Base-by-base conservation (phyloP, 1,140 invertebrate genomes). In the Macrocentrus cingulum region DNA sequence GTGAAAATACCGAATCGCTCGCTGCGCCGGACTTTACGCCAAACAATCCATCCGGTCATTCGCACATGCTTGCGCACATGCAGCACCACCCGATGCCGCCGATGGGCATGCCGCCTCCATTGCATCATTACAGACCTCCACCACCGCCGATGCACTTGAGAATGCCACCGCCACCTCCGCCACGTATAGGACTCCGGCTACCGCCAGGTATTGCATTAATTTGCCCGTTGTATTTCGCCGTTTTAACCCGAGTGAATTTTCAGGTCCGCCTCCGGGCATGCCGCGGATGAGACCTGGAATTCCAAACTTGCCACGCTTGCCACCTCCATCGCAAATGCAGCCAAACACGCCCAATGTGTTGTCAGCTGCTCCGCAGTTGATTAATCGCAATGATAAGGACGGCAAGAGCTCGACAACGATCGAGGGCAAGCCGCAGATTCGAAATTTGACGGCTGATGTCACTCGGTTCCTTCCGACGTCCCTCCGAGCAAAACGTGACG, bases 391-490 rank as follows among this genome's bases (percentile, higher is more conserved):
- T 62, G 83, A 85, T 49, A 77, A 76, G 29, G 79, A 76, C 41
- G 83, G 88, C 71, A 82, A 84, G 73, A 85, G 86, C 58, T 83
- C 88, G 16, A 91, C 92, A 0, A 90, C 88, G 0, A 97, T 98
- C 62, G 91, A 92, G 67, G 95, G 95, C 0, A 97, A 97, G 76
- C 95, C 95, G 1, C 94, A 97, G 81, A 96, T 98, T 53, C 84
- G 92, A 68, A 97, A 96, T 82, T 81, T 97, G 6, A 94, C 91
- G 59, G 94, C 94, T 0, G 96, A 98, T 79, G 91, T 98, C 0
- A 98, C 95, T 0, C 81, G 94, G 63, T 98, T 99, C 77, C 89
- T 96, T 32, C 96, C 96, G 1, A 95, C 92, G 0, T 89, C 94
- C 2, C 81, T 98, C 9, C 84, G 95, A 59, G 88, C 96, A 0